phyloP scores from a whole-genome alignment of 2,797 vertebrate species.

The Acanthornis magna region DNA sequence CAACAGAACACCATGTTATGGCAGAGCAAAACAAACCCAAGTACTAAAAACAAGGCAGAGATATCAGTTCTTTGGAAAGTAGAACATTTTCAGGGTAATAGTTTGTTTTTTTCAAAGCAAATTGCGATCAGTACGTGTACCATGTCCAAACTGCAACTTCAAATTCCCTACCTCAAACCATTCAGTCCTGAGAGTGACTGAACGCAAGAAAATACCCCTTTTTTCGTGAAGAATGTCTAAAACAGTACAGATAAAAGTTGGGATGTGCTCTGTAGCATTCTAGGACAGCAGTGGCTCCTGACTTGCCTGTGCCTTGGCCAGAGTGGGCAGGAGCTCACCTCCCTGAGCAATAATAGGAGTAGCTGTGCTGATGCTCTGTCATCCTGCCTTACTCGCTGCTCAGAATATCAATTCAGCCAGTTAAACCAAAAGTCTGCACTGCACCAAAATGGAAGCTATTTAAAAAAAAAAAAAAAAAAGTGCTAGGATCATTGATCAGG shows the following conservation, averaged over 20 bases:
- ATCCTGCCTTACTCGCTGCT: slow-evolving; percentile 75
- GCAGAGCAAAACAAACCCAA: not conserved
- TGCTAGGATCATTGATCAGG: slow-evolving; percentile 46
- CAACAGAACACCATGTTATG: not conserved
- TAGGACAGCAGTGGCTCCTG: slow-evolving; percentile 40
- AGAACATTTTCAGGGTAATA: not conserved
- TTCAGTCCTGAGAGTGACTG: not conserved
- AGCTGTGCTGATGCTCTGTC: slow-evolving; percentile 80
- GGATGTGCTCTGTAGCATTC: not conserved
- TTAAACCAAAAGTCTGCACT: slow-evolving; percentile 90
- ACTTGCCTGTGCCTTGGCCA: not conserved
- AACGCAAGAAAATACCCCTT: not conserved
- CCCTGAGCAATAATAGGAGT: slow-evolving; percentile 66
- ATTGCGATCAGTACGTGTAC: not conserved
- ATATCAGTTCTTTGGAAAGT: not conserved
- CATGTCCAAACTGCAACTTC: not conserved
- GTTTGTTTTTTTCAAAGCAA: not conserved
- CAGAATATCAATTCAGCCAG: slow-evolving; percentile 93
- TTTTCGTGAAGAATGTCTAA: not conserved
- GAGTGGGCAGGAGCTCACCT: slow-evolving; percentile 9
- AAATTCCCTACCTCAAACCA: not conserved
- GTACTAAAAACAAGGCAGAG: not conserved
- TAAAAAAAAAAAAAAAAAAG: slow-evolving; percentile 16
- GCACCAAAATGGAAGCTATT: slow-evolving; percentile 89
- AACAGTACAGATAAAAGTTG: not conserved